Percentiles rank a stretch among this genome's conserved stretches.
Evolutionary conservation across 2,113 vertebrate species (phyloP).

Genomic region (Pelusios castaneus): DNA sequence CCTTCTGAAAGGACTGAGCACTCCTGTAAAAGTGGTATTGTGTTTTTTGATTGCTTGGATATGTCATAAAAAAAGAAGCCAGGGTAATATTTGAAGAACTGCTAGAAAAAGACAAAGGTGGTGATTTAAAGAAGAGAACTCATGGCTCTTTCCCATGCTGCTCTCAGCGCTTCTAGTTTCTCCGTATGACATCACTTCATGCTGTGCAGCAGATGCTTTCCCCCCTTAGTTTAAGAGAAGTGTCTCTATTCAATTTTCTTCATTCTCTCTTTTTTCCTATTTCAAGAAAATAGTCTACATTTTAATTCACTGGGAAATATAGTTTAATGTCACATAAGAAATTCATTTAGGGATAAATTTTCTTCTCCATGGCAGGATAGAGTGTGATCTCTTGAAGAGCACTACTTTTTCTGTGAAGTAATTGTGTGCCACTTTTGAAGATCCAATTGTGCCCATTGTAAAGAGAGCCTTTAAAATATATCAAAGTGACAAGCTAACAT

Average conservation of each 20-base stretch:
- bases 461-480: not conserved
- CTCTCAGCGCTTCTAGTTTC: constrained; percentile 24
- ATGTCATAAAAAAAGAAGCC: constrained; percentile 14
- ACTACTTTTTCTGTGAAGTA: not conserved
- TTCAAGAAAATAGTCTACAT: not conserved
- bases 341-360: not conserved
- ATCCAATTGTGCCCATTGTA: not conserved
- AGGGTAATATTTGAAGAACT: constrained; percentile 22
- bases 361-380: not conserved
- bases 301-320: not conserved
- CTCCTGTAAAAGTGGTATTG: constrained; percentile 1
- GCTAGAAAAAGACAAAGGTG: constrained; percentile 24
- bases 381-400: not conserved
- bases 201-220: not conserved
- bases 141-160: not conserved
- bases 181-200: not conserved
- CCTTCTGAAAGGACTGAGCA: constrained; percentile 23
- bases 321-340: not conserved
- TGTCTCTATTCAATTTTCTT: not conserved
- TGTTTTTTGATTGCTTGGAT: constrained; percentile 29
- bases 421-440: not conserved
- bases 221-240: constrained; percentile 8
- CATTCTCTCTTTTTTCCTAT: not conserved
- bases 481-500: not conserved
- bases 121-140: constrained; percentile 13